Conservation (phyloP, 1,140 invertebrate genomes). For the Ceratoteleas bidentatus region DNA sequence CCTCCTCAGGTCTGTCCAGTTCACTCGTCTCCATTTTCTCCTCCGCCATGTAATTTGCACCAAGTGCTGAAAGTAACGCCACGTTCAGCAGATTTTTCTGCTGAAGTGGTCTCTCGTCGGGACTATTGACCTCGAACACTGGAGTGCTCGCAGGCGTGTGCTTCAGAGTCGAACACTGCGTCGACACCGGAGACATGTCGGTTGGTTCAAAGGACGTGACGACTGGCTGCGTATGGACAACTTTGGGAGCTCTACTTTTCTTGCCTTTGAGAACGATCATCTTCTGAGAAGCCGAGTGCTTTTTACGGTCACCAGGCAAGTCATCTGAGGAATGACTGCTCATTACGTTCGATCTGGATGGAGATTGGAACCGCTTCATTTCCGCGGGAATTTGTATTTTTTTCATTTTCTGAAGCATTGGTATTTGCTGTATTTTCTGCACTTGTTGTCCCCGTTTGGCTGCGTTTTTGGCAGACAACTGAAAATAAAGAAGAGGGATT, state of each 20-base stretch:
- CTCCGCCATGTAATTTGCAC: background rate
- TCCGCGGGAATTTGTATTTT: background rate
- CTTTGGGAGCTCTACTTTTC: constrained; percentile 53
- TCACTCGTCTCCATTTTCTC: too few species aligned
- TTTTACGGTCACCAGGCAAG: constrained; percentile 60
- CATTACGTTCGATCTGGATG: background rate
- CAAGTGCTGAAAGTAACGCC: constrained; percentile 37
- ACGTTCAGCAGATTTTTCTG: constrained; percentile 44
- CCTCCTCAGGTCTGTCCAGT: background rate
- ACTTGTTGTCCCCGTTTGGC: constrained; percentile 70
- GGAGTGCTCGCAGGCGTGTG: constrained; percentile 3
- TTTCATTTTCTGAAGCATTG: background rate
- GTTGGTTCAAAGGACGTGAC: background rate
- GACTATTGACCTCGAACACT: background rate
- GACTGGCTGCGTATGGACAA: background rate
- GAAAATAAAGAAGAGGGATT: background rate
- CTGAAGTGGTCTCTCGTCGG: background rate
- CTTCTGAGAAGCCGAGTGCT: constrained; percentile 61
- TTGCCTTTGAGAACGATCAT: constrained; percentile 55
- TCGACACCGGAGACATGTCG: constrained; percentile 8
- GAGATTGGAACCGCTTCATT: background rate
- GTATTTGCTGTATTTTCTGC: constrained; percentile 14
- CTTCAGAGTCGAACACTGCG: constrained; percentile 3
- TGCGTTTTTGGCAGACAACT: constrained; percentile 75
- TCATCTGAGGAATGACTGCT: background rate